Evolutionary conservation across 1,140 invertebrate genomes (phyloP).

Genomic region (Scaptodrosophila lebanonensis): DNA sequence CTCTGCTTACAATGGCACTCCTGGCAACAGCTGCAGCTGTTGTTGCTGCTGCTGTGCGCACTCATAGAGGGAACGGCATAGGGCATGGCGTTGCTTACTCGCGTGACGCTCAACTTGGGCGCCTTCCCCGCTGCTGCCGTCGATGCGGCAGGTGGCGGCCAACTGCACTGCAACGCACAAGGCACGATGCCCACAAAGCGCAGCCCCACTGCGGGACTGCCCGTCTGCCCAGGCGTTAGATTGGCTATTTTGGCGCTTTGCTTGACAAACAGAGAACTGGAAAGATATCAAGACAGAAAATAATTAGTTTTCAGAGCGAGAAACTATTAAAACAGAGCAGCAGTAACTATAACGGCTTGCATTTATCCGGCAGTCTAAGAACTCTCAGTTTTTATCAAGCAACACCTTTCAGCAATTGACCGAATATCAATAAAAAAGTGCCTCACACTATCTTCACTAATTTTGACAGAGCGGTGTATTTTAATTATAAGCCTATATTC

Average conservation of each 20-base stretch:
- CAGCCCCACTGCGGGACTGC: conserved; percentile 51
- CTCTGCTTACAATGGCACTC: conserved; percentile 37
- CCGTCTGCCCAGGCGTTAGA: conserved; percentile 7
- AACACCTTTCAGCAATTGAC: too few species aligned
- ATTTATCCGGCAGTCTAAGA: too few species aligned
- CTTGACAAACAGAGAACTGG: conserved; percentile 9
- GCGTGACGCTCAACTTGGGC: conserved; percentile 27
- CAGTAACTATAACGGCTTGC: too few species aligned
- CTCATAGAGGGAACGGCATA: conserved; percentile 29
- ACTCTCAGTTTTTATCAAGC: too few species aligned
- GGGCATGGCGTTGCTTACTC: conserved; percentile 25
- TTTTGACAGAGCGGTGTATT: too few species aligned
- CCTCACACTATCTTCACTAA: too few species aligned
- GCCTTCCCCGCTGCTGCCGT: conserved; percentile 38
- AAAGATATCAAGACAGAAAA: not conserved
- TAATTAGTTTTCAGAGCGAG: not conserved
- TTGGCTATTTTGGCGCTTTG: conserved; percentile 44
- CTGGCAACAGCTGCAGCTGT: conserved; percentile 36
- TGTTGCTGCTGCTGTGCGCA: not conserved
- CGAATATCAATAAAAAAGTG: too few species aligned
- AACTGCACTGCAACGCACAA: conserved; percentile 48
- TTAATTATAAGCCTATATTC: too few species aligned
- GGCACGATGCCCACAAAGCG: conserved; percentile 56
- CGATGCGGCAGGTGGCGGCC: conserved; percentile 4
- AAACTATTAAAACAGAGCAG: not conserved